phyloP scores from a whole-genome alignment of 2,888 invertebrate species.

The Ariolimax columbianus region DNA sequence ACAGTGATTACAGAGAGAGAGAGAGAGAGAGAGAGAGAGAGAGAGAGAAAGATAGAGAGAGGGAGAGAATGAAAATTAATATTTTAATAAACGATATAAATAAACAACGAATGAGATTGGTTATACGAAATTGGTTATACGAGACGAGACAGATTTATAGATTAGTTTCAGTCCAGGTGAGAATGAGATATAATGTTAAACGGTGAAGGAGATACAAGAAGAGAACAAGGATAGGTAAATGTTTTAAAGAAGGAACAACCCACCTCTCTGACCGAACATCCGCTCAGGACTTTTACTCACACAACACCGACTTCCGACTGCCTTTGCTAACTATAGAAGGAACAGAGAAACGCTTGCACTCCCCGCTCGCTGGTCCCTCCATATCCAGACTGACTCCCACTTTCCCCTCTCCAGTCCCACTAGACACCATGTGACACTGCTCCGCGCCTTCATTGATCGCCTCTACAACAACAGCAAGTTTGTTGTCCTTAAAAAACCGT shows the following conservation, averaged over 20 bases:
- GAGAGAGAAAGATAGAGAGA: too few relatives aligned
- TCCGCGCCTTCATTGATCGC: background rate
- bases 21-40: too few relatives aligned
- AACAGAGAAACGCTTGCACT: background rate
- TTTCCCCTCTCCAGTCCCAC: background rate
- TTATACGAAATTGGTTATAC: too few relatives aligned
- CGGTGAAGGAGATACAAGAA: background rate
- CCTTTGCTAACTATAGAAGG: background rate
- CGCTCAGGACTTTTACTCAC: background rate
- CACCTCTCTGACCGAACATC: background rate
- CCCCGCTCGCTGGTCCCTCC: background rate
- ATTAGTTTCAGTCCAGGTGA: too few relatives aligned
- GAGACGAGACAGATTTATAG: too few relatives aligned
- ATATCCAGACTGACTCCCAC: background rate
- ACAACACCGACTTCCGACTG: slow-evolving; percentile 13
- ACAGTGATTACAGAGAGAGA: too few relatives aligned
- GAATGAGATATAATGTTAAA: background rate
- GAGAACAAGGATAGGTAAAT: background rate
- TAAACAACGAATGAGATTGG: too few relatives aligned
- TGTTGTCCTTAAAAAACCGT: background rate
- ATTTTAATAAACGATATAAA: too few relatives aligned
- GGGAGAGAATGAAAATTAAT: too few relatives aligned
- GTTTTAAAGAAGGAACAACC: background rate
- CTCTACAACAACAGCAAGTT: background rate
- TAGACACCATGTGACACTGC: background rate